These are phyloP conservation scores for Dynastes tityus DNA, from an alignment of 2,888 invertebrate species.

Conservation along the genomic window DNA sequence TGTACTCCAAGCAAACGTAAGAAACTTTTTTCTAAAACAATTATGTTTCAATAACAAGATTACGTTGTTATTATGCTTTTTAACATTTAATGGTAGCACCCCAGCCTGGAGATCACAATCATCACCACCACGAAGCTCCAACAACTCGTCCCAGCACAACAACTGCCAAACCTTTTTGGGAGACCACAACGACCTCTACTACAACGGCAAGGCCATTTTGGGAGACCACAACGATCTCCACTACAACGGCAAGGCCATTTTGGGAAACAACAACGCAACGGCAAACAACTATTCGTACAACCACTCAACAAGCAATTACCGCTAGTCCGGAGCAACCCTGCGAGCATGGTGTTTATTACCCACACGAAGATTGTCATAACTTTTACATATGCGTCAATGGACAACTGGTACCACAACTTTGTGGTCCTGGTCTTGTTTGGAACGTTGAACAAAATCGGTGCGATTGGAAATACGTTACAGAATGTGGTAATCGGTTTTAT, in stretches of 20 bases:
- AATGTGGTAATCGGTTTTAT: slow-evolving; percentile 71
- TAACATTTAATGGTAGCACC: no score
- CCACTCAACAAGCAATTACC: slow-evolving; percentile 51
- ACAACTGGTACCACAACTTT: slow-evolving; percentile 79
- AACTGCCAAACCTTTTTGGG: background rate
- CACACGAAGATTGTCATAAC: slow-evolving; percentile 81
- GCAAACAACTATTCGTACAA: slow-evolving; percentile 63
- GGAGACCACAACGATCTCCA: slow-evolving; percentile 52
- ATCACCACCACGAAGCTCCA: background rate
- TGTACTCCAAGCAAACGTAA: slow-evolving; percentile 70
- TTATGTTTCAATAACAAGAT: no score
- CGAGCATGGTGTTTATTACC: slow-evolving; percentile 82
- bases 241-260: slow-evolving; percentile 50
- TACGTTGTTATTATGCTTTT: no score
- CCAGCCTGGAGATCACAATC: slow-evolving; percentile 19
- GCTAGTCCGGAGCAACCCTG: slow-evolving; percentile 68
- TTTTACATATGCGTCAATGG: slow-evolving; percentile 87
- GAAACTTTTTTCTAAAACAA: slow-evolving; percentile 22
- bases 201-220: slow-evolving; percentile 32
- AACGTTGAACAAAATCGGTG: slow-evolving; percentile 79
- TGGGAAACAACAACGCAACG: slow-evolving; percentile 56
- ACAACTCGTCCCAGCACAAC: no score
- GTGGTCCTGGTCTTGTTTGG: slow-evolving; percentile 86
- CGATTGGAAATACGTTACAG: slow-evolving; percentile 81
- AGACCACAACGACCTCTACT: background rate